Evolutionary conservation across 2,888 invertebrate genomes (phyloP).

Genomic region (Fragum whitleyi): DNA sequence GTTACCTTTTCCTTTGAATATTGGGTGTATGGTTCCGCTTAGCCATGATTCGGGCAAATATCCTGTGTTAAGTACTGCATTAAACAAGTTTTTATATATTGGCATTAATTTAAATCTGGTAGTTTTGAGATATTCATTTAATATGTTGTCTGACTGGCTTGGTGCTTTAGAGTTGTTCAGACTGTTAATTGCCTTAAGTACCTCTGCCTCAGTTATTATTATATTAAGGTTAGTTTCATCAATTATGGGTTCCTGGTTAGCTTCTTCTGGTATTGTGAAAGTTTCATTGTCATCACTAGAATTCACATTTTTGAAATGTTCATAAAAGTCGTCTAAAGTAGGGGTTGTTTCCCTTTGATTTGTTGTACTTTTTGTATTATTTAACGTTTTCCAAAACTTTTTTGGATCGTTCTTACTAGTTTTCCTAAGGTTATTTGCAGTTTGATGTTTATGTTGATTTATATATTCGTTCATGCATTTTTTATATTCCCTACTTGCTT

Average conservation of each 20-base stretch:
- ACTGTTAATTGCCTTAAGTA: constrained; percentile 34
- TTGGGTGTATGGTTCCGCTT: constrained; percentile 35
- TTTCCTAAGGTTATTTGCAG: constrained; percentile 20
- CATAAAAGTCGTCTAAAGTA: constrained; percentile 12
- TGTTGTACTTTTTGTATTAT: too few species aligned
- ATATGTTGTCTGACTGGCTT: constrained; percentile 35
- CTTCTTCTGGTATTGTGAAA: background rate
- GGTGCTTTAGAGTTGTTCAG: constrained; percentile 46
- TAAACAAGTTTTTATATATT: constrained; percentile 22
- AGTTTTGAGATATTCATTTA: constrained; percentile 56
- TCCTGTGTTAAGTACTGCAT: constrained; percentile 38
- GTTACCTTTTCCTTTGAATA: constrained; percentile 39
- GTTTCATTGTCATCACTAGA: background rate
- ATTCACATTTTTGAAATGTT: constrained; percentile 29
- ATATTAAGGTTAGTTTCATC: constrained; percentile 9
- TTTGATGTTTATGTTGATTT: constrained; percentile 3
- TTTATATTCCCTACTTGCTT: constrained; percentile 32
- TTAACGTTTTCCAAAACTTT: constrained; percentile 29
- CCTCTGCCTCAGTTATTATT: constrained; percentile 33
- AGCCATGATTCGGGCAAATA: constrained; percentile 35
- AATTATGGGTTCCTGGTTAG: background rate
- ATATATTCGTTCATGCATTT: constrained; percentile 25
- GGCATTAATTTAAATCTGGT: constrained; percentile 21
- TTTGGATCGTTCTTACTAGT: constrained; percentile 25
- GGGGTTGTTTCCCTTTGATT: constrained; percentile 18